Base-by-base conservation (phyloP, 2,797 vertebrate genomes). In the Bucorvus abyssinicus region DNA sequence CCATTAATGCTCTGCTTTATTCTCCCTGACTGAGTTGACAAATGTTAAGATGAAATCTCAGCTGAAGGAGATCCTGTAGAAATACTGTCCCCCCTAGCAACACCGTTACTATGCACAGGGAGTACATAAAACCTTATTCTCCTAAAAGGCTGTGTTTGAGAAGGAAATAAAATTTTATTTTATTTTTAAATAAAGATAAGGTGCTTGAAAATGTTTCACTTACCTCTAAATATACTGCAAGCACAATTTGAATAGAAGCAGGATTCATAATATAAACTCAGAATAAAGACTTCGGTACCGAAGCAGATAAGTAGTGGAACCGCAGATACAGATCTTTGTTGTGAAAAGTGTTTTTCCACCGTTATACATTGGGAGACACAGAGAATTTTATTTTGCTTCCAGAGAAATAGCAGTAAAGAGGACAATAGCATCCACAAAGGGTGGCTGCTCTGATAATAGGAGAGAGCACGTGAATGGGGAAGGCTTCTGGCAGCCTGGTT, bases 41-140 rank as follows among this genome's bases (percentile, higher is more conserved):
- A 95, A 89, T 32, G 56, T n/a, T 90, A 44, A 78, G 85, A 74
- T 30, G 81, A 94, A 87, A 63, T 47, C 84, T 90, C 42, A 85
- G 88, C 78, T 90, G 87, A 95, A 91, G 81, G 74, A 81, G 86
- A 69, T 49, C 55, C 65, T 93, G 79, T 55, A 94, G 89, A 87
- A 96, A 64, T 40, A 32, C 67, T 34, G 56, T 78, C 52, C 89
- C 38, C 94, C 96, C 52, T 96, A 97, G 94, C 96, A 97, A 95
- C 95, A 60, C 79, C 0, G 69, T 95, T 93, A 91, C 92, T 68
- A 94, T 57, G 95, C 84, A 84, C 77, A 38, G 36, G 56, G 68
- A 96, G 84, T 57, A 29, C 42, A 55, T 84, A 87, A 93, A 95
- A 80, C 3, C 84, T 85, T 34, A 87, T 74, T 90, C 87, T 60